Evolutionary conservation across 2,888 invertebrate genomes (phyloP).

Genomic region (Sturmia bella): DNA sequence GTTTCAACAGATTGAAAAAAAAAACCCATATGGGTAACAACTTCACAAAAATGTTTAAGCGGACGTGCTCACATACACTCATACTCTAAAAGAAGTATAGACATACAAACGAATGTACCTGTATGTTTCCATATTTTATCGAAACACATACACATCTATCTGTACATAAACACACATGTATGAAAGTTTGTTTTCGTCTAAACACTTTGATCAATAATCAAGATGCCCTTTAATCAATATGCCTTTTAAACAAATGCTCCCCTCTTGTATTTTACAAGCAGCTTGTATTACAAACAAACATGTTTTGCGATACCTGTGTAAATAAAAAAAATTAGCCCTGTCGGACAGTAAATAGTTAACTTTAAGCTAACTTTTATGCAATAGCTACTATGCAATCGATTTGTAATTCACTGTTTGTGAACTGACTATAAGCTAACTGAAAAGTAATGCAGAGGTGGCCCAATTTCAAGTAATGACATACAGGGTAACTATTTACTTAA

Average conservation of each 20-base stretch:
- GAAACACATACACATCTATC: too few relatives aligned
- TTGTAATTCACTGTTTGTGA: too few relatives aligned
- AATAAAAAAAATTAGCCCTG: conserved; percentile 9
- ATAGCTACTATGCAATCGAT: too few relatives aligned
- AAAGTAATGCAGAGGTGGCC: too few relatives aligned
- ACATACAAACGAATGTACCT: not conserved
- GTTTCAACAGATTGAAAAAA: conserved; percentile 45
- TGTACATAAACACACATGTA: not conserved
- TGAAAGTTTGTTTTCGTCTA: conserved; percentile 50
- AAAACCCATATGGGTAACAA: conserved; percentile 6
- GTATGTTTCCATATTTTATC: too few relatives aligned
- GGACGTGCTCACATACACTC: not conserved
- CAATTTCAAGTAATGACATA: too few relatives aligned
- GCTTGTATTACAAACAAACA: conserved; percentile 42
- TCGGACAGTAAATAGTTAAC: too few relatives aligned
- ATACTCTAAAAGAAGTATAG: not conserved
- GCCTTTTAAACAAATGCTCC: conserved; percentile 30
- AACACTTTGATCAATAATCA: conserved; percentile 57
- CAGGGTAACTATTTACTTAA: too few relatives aligned
- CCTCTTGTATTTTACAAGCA: conserved; percentile 40
- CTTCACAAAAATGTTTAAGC: too few relatives aligned
- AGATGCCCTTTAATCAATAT: conserved; percentile 46
- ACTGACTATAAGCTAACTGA: too few relatives aligned
- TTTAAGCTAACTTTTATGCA: too few relatives aligned
- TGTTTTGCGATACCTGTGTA: conserved; percentile 15